A percentile compares a stretch with the other conserved stretches of the same genome.
Conservation (phyloP, 2,797 vertebrate genomes). For the Macropodus opercularis region DNA sequence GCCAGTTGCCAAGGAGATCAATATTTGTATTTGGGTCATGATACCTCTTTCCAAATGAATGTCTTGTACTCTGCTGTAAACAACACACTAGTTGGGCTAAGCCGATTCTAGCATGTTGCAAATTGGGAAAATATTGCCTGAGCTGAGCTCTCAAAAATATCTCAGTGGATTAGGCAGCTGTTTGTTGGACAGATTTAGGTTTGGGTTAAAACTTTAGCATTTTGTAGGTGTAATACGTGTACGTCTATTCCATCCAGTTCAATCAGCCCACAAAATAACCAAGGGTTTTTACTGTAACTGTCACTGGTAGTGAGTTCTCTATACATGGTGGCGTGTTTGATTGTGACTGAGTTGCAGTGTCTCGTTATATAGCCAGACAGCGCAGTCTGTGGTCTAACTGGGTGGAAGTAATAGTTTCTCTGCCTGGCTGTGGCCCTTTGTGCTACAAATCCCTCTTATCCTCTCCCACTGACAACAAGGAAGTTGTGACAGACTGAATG, state of each 20-base stretch:
- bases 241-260: background rate
- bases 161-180: slow-evolving; percentile 19
- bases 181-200: slow-evolving; percentile 26
- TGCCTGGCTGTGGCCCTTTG: slow-evolving; percentile 72
- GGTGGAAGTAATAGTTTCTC: slow-evolving; percentile 78
- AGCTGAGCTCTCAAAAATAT: slow-evolving; percentile 19
- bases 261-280: background rate
- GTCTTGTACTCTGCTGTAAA: slow-evolving; percentile 36
- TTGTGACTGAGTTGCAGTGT: slow-evolving; percentile 23
- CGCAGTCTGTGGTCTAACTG: slow-evolving; percentile 76
- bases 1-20: slow-evolving; percentile 52
- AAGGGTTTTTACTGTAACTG: background rate
- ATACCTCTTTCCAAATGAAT: slow-evolving; percentile 42
- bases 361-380: slow-evolving; percentile 59
- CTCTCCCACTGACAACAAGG: slow-evolving; percentile 80
- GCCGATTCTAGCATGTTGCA: slow-evolving; percentile 21
- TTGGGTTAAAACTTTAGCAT: slow-evolving; percentile 8
- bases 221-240: background rate
- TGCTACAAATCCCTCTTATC: slow-evolving; percentile 78
- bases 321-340: slow-evolving; percentile 1
- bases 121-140: slow-evolving; percentile 10
- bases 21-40: slow-evolving; percentile 56
- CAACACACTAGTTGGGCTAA: slow-evolving; percentile 19
- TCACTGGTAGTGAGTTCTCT: background rate
- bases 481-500: slow-evolving; percentile 76